Evolutionary conservation across 2,888 invertebrate species (phyloP).

Genomic region (Temnothorax unifasciatus): DNA sequence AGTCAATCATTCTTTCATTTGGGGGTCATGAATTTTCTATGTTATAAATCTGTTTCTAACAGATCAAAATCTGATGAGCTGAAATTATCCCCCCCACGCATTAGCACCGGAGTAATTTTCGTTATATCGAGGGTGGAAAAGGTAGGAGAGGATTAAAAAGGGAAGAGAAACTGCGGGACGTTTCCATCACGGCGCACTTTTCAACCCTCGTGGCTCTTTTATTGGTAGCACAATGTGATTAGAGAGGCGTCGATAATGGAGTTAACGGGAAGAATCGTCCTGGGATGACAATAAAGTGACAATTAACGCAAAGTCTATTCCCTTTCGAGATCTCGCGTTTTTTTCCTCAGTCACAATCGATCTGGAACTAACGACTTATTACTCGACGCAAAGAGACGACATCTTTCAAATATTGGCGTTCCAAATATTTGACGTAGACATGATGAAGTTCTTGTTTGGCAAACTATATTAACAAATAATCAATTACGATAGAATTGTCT

Average conservation of each 20-base stretch:
- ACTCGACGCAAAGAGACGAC: not conserved
- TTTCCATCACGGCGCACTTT: constrained; percentile 55
- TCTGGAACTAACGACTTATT: constrained; percentile 21
- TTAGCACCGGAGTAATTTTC: constrained; percentile 67
- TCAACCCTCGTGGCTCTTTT: constrained; percentile 61
- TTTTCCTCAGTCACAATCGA: constrained; percentile 36
- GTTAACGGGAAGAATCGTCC: constrained; percentile 70
- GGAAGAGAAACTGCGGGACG: constrained; percentile 24
- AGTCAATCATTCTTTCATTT: not conserved
- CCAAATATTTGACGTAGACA: not conserved
- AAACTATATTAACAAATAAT: not conserved
- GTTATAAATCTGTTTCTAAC: constrained; percentile 45
- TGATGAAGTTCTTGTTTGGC: not conserved
- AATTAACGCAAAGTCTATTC: constrained; percentile 62
- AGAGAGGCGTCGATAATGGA: constrained; percentile 68
- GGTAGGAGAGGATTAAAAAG: constrained; percentile 4
- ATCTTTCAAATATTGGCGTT: not conserved
- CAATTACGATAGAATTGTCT: not conserved
- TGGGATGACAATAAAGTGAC: constrained; percentile 68
- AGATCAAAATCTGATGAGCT: constrained; percentile 43
- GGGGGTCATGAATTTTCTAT: not conserved
- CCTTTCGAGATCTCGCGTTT: constrained; percentile 26
- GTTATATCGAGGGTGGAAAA: constrained; percentile 40
- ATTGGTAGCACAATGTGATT: constrained; percentile 60
- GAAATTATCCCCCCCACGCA: constrained; percentile 55